Base-by-base conservation (phyloP, 2,888 invertebrate species). In the Melieria crassipennis region DNA sequence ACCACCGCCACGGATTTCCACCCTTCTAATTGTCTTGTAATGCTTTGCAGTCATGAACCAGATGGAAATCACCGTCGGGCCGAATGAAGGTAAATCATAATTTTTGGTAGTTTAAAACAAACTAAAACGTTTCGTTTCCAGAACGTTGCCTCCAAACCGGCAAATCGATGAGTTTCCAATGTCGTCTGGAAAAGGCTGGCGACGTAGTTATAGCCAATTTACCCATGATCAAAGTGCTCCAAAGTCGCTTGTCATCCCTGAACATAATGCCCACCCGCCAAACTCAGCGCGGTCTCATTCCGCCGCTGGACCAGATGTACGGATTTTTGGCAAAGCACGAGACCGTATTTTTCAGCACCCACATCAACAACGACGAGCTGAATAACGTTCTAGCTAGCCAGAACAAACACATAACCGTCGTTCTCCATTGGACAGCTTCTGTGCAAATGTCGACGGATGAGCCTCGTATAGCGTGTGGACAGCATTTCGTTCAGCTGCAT, bases 321-420 rank as follows among this genome's bases (percentile, higher is more conserved):
- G 83, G 86, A 58, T 87, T 87, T 69, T 73, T 87, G 42, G 77
- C 82, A 72, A 87, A 87, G 71, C 82, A 85, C 72, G 87, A 87
- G 78, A 87, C 87, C 0, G 80, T 82, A 64, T 87, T 79, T 74
- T 82, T 86, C 6, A 83, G 83, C 69, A 77, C 80, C 1, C 82
- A 78, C 69, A 82, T 84, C 30, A 84, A 82, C 47, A 82, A 81
- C 6, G 87, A 87, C 73, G 87, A 87, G 71, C 87, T 87, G 47
- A 87, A 87, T 75, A 81, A 80, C 64, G 81, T 83, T 70, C 75
- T 87, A 6, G 79, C 82, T 4, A 80, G 75, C 10, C 78, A 80
- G 69, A 83, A 85, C 71, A 81, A 83, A 5, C 87, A 87, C 62
- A 84, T 84, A 70, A 87, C 87, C 4, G 68, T 86, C 0, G 79